Conservation (phyloP, 2,113 vertebrate species). For the Otis tarda region DNA sequence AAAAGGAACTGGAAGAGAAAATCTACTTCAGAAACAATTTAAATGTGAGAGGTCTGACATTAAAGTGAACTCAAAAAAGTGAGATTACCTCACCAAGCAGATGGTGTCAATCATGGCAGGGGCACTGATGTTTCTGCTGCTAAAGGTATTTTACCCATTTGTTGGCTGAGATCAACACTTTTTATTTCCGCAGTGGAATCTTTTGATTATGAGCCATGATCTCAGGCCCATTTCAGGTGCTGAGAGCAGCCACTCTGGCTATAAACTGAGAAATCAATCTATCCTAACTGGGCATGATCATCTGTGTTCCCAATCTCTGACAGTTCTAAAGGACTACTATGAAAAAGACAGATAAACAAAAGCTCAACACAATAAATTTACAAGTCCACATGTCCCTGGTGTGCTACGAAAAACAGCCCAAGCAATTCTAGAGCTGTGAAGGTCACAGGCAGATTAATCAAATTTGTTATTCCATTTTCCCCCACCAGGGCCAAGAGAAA, state of each 20-base stretch:
- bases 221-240: not conserved
- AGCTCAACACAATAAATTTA: not conserved
- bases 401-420: not conserved
- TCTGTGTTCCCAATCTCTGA: not conserved
- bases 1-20: not conserved
- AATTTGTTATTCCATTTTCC: not conserved
- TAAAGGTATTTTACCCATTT: not conserved
- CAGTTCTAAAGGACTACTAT: not conserved
- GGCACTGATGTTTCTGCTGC: not conserved
- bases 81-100: not conserved
- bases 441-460: not conserved
- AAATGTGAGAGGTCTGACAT: not conserved
- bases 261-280: not conserved
- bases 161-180: not conserved
- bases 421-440: not conserved
- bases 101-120: not conserved
- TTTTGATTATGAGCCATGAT: not conserved
- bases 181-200: not conserved
- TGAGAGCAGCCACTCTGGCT: not conserved
- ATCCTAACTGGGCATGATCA: not conserved
- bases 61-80: not conserved
- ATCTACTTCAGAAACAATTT: not conserved
- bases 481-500: not conserved
- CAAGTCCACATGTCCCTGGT: not conserved
- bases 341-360: not conserved